A percentile compares a stretch with the other conserved stretches of the same genome.
phyloP scores from a whole-genome alignment of 2,888 invertebrate genomes.

The Drepana falcataria region DNA sequence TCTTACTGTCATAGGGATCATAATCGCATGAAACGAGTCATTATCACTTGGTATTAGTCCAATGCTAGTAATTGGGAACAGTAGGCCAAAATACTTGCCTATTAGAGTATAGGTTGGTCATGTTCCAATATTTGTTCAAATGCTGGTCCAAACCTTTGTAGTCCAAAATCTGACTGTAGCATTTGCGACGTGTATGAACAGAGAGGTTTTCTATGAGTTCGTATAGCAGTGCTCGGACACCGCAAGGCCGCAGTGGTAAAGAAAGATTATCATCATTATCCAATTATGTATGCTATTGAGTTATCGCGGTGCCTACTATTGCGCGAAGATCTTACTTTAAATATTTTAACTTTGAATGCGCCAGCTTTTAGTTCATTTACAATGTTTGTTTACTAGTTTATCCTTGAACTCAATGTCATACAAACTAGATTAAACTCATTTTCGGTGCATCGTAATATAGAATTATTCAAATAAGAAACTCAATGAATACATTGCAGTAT shows the following conservation, averaged over 20 bases:
- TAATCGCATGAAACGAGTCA: conserved; percentile 48
- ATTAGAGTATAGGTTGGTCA: conserved; percentile 33
- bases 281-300: conserved; percentile 60
- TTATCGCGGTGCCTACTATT: conserved; percentile 38
- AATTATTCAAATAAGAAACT: too few species aligned
- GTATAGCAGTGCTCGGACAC: conserved; percentile 31
- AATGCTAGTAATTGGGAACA: conserved; percentile 66
- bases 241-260: conserved; percentile 50
- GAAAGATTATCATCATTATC: conserved; percentile 64
- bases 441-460: too few species aligned
- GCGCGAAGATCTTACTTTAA: conserved; percentile 19
- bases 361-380: conserved; percentile 15
- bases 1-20: conserved; percentile 30
- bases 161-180: conserved; percentile 17
- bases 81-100: conserved; percentile 63
- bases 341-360: conserved; percentile 7
- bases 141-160: conserved; percentile 24
- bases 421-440: too few species aligned
- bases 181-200: conserved; percentile 5
- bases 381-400: too few species aligned
- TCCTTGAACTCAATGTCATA: too few species aligned
- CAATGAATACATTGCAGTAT: too few species aligned
- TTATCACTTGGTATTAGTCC: conserved; percentile 70
- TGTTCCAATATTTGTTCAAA: conserved; percentile 31
- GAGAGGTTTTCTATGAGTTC: conserved; percentile 15